Evolutionary conservation across 2,113 vertebrate genomes (phyloP), one percentile per base, ranked within the genome.

Genomic region (Apus apus): DNA sequence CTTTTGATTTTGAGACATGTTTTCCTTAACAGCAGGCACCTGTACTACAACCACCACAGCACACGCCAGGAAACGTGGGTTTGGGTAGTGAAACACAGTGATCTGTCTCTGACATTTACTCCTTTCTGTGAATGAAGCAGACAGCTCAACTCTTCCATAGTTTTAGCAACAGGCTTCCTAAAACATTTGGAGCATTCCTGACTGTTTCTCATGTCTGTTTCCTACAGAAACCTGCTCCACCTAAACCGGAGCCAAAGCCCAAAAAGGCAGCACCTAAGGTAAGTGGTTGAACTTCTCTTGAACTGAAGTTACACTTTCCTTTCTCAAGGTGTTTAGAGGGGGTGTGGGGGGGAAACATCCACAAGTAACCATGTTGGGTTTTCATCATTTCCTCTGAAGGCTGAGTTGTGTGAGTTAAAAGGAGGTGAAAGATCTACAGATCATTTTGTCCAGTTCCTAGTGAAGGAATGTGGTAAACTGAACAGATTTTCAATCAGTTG

Each of bases 221-320:
- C 90, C 60, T 93, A 11, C 96, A 99, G 99, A 98, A 98, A 97
- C 98, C 98, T 81, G 94, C 96, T 96, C 97, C 97, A 6, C 91
- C 98, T 71, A 98, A 98, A 97, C 97, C 98, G 92, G 98, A 99
- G 97, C 97, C 98, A 95, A 99, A 98, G 96, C 97, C 97, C 91
- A 99, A 99, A 98, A 99, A 99, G 98, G 96, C 98, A 96, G 98
- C 98, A 94, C 84, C 97, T 91, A 99, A 99, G 98, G 99, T 99
- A 97, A 97, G 94, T 56, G 64, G 58, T 93, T 1, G 29, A 66
- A n/a, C 18, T 34, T 67, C 57, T 48, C 13, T 46, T 71, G 11
- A 91, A 48, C 66, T 86, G 32, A 38, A 81, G 48, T 48, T 77
- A 40, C 5, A 1, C n/a, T 74, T 68, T 43, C 46, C 54, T 70